Conservation (phyloP, 2,888 invertebrate genomes). For the Polyploca ridens region DNA sequence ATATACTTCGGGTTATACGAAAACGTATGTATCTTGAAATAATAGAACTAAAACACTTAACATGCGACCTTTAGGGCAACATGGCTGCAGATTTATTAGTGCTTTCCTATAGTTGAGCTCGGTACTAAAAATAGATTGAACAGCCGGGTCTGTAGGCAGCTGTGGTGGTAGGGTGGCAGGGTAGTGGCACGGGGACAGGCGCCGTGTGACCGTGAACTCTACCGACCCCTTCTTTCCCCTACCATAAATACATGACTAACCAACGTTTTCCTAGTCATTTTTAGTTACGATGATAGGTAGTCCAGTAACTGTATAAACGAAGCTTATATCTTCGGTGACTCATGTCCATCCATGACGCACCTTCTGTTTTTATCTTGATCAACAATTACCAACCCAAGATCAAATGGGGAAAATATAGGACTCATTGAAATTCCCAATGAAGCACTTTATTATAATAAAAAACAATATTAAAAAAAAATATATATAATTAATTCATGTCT, state of each 20-base stretch:
- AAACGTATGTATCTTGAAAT: not conserved
- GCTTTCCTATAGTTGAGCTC: slow-evolving; percentile 26
- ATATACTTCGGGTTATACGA: no score
- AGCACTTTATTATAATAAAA: no score
- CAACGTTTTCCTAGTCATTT: slow-evolving; percentile 37
- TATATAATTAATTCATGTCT: no score
- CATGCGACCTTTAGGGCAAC: not conserved
- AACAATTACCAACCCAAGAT: not conserved
- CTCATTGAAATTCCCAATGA: no score
- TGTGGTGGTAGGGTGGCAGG: slow-evolving; percentile 32
- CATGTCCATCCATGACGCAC: not conserved
- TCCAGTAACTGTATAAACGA: not conserved
- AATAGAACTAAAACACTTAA: not conserved
- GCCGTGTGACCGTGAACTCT: slow-evolving; percentile 73
- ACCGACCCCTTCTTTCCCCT: slow-evolving; percentile 63
- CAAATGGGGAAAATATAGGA: no score
- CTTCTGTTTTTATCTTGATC: not conserved
- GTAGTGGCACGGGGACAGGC: slow-evolving; percentile 34
- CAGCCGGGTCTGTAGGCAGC: slow-evolving; percentile 40
- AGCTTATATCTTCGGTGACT: not conserved
- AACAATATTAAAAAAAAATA: no score
- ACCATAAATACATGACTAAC: slow-evolving; percentile 31
- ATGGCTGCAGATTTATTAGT: not conserved
- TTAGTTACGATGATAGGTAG: slow-evolving; percentile 17
- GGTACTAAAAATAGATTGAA: slow-evolving; percentile 62